phyloP scores from a whole-genome alignment of 2,113 vertebrate species.

The Vanacampus margaritifer region DNA sequence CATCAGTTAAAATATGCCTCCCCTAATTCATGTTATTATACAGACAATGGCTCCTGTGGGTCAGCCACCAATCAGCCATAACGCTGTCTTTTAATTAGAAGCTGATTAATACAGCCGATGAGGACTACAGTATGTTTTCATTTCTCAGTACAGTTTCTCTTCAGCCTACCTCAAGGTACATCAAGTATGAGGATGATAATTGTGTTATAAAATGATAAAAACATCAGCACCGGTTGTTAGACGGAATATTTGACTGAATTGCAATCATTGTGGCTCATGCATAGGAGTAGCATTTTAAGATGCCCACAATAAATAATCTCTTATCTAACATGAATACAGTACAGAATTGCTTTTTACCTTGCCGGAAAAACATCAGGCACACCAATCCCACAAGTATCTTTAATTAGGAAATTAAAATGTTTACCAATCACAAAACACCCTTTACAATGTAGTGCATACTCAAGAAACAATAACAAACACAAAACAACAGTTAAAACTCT shows the following conservation, averaged over 20 bases:
- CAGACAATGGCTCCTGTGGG: constrained; percentile 5
- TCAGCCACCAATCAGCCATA: neutral
- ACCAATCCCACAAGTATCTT: neutral
- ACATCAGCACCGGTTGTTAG: too few species aligned
- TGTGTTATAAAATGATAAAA: too few species aligned
- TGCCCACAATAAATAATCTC: too few species aligned
- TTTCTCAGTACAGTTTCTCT: neutral
- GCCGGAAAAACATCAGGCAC: neutral
- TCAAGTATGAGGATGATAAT: too few species aligned
- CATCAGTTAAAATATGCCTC: constrained; percentile 6
- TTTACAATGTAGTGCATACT: too few species aligned
- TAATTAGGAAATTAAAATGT: neutral
- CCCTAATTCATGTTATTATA: constrained; percentile 8
- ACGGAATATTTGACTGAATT: too few species aligned
- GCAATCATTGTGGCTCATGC: too few species aligned
- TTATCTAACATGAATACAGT: constrained; percentile 1
- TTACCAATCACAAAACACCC: too few species aligned
- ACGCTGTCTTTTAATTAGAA: constrained; percentile 8
- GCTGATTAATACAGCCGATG: constrained; percentile 28
- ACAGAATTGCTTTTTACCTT: neutral
- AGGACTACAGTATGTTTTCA: constrained; percentile 17
- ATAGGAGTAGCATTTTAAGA: too few species aligned
- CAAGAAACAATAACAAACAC: too few species aligned
- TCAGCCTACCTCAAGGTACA: too few species aligned
- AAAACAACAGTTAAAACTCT: too few species aligned